A percentile compares a stretch with the other conserved stretches of the same genome.
These are phyloP conservation scores for Quadroppia sp. DNA, from an alignment of 2,888 invertebrate genomes.

Conservation along the genomic window DNA sequence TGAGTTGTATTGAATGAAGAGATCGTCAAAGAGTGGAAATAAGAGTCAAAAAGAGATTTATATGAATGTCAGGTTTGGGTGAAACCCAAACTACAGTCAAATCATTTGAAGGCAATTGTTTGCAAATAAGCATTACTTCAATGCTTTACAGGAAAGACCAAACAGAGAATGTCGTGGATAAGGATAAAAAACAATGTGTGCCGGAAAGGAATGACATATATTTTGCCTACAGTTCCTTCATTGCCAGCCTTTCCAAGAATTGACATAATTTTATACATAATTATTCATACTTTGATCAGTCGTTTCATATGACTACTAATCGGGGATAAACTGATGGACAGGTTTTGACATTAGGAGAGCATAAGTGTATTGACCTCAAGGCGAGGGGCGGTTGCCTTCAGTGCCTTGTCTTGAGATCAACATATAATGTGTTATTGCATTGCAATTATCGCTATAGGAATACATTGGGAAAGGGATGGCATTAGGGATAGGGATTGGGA, in stretches of 20 bases:
- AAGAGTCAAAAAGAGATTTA: neutral
- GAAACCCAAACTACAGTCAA: neutral
- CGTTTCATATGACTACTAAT: slow-evolving; percentile 1
- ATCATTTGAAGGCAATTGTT: neutral
- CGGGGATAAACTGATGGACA: slow-evolving; percentile 11
- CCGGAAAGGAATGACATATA: slow-evolving; percentile 9
- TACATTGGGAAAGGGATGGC: neutral
- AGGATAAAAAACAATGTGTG: neutral
- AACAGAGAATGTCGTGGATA: neutral
- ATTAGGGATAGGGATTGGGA: neutral
- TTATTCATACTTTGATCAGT: neutral
- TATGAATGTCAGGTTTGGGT: neutral
- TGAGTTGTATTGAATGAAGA: no score
- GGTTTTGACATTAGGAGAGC: neutral
- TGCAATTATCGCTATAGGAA: slow-evolving; percentile 8
- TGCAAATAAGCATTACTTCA: slow-evolving; percentile 10
- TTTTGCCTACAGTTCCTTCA: neutral
- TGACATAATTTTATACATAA: no score
- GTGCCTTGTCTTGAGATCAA: slow-evolving; percentile 21
- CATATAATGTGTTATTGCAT: slow-evolving; percentile 27
- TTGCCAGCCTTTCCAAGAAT: no score
- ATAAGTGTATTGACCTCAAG: slow-evolving; percentile 29
- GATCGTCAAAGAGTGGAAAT: no score
- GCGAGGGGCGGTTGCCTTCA: slow-evolving; percentile 30
- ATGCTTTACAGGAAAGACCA: slow-evolving; percentile 15